Evolutionary conservation across 2,113 vertebrate species (phyloP).

Genomic region (Pandion haliaetus): DNA sequence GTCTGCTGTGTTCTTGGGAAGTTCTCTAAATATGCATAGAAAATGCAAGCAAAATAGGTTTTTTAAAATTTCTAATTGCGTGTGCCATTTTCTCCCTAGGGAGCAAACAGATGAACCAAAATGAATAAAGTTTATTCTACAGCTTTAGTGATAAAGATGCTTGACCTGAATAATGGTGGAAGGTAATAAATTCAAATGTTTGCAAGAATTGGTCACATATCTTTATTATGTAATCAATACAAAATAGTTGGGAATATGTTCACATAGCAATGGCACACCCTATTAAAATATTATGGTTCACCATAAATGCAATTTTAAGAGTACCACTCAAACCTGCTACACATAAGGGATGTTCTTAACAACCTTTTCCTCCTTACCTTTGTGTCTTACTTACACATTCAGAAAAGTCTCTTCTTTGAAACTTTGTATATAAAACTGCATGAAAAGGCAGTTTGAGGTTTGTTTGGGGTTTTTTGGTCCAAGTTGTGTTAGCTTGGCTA

Average conservation of each 20-base stretch:
- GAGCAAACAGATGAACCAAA: slow-evolving; percentile 29
- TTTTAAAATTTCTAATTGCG: neutral
- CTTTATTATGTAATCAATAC: slow-evolving; percentile 9
- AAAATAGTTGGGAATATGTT: neutral
- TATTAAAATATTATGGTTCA: neutral
- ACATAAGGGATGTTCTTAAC: neutral
- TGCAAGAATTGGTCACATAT: neutral
- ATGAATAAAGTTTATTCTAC: slow-evolving; percentile 27
- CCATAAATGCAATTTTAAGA: neutral
- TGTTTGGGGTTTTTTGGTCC: neutral
- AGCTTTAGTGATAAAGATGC: slow-evolving; percentile 6
- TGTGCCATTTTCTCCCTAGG: neutral
- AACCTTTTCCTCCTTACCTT: neutral
- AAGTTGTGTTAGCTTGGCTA: neutral
- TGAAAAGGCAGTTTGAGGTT: neutral
- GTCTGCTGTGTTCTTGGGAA: neutral
- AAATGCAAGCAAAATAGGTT: neutral
- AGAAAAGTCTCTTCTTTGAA: neutral
- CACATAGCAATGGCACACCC: neutral
- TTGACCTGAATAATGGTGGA: slow-evolving; percentile 23
- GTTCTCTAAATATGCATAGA: neutral
- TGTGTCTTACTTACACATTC: neutral
- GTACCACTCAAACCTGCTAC: neutral
- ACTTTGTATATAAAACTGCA: neutral
- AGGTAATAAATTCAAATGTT: neutral